phyloP scores from a whole-genome alignment of 2,113 vertebrate genomes.

The Campylomormyrus numenius region DNA sequence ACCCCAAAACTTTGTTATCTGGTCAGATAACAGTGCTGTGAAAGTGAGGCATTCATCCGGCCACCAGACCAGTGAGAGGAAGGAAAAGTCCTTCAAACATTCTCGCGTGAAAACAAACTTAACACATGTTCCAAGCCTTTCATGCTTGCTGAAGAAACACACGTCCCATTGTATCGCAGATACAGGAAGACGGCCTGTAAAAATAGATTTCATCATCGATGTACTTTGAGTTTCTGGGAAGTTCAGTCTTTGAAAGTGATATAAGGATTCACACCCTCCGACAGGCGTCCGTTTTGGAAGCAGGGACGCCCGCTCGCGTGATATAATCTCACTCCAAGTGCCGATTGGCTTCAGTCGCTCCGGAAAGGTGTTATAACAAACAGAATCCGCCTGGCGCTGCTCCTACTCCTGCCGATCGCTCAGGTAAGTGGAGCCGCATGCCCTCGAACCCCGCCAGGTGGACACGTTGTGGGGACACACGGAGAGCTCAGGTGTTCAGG shows the following conservation, averaged over 20 bases:
- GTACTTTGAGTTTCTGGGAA: background rate
- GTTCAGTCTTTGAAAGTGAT: background rate
- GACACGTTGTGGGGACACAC: background rate
- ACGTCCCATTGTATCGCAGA: background rate
- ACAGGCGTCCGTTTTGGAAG: background rate
- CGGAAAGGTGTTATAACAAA: background rate
- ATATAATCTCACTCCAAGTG: background rate
- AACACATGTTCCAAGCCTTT: background rate
- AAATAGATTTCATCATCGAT: background rate
- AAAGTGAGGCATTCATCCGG: background rate
- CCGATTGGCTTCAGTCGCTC: background rate
- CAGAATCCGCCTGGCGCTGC: background rate
- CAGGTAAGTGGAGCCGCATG: background rate
- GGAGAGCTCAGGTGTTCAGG: background rate
- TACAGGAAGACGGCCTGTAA: background rate
- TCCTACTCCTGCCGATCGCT: background rate
- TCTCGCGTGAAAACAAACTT: background rate
- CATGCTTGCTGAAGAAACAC: background rate
- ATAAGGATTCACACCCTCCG: background rate
- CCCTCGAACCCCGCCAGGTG: background rate
- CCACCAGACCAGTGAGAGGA: background rate
- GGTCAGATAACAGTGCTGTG: background rate
- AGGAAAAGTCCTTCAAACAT: background rate
- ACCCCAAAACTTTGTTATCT: background rate
- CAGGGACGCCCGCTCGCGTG: background rate